Conservation (phyloP, 2,113 vertebrate species). For the Serinus canaria region DNA sequence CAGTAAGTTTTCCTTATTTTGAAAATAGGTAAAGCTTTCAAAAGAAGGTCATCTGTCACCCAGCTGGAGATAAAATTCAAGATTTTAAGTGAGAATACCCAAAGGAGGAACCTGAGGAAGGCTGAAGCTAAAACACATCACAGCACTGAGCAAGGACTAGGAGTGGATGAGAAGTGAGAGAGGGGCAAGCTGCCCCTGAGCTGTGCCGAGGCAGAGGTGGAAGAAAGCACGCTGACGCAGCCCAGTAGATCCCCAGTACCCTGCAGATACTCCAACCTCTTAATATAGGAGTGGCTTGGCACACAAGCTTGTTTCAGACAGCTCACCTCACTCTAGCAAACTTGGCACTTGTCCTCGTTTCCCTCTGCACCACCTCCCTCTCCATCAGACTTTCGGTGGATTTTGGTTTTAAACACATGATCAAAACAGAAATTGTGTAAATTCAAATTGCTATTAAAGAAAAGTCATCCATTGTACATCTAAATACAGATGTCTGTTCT, state of each 20-base stretch:
- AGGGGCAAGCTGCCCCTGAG: neutral
- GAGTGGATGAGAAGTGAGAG: neutral
- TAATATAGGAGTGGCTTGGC: neutral
- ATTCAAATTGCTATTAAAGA: neutral
- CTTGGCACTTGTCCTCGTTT: neutral
- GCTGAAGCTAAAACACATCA: neutral
- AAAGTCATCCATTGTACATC: neutral
- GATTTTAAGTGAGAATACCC: neutral
- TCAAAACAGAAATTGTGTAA: neutral
- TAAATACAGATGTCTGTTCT: neutral
- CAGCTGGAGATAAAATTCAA: neutral
- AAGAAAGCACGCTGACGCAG: neutral
- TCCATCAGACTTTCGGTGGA: neutral
- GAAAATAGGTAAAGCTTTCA: neutral
- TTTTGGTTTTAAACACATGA: neutral
- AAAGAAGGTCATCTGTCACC: neutral
- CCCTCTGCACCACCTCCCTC: neutral
- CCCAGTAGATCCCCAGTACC: neutral
- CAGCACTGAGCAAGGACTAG: neutral
- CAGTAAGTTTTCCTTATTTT: neutral
- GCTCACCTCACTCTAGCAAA: neutral
- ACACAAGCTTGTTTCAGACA: neutral
- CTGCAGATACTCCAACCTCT: neutral
- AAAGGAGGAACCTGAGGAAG: neutral
- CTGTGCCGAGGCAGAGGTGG: neutral